Evolutionary conservation across 2,888 invertebrate genomes (phyloP), one percentile per base, ranked within the genome.

Genomic region (Cetonia aurata): DNA sequence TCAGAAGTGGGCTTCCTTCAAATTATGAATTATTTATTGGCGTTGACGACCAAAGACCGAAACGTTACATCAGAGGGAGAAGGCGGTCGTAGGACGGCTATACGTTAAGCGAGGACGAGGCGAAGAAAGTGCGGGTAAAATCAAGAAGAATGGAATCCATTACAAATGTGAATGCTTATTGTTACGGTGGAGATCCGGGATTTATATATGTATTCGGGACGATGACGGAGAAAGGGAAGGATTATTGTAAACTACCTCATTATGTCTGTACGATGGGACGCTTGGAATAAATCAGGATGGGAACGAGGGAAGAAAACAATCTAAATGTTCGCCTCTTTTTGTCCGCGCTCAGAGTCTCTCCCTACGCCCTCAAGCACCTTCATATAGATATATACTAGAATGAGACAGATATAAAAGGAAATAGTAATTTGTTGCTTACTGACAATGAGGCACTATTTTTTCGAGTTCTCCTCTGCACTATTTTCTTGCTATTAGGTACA

Each of bases 21-120:
- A 60, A 60, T 60, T 44, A 60, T 60, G 60, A 60, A 48, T 60
- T 60, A 60, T 60, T 60, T 60, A 60, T 60, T 42, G 60, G 44
- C n/a, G 44, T 60, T 60, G 44, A 46, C 60, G 19, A 60, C 60
- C 46, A 25, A 8, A 60, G 60, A 46, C 44, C 60, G n/a, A 41
- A 42, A 41, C 52, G 25, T 25, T 57, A 57, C 6, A 13, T 17
- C 15, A 57, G 25, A 9, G 46, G 6, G 46, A 46, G 44, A 44
- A 10, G 25, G 10, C 25, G n/a, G 10, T 37, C 37, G 10, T 10
- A 37, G 37, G 6, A 37, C 6, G 9, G 25, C 52, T 6, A 12
- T 6, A 19, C 19, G 52, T 25, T 19, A n/a, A 13, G 46, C 31
- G 12, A 31, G 46, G 60, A 48, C 44, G n/a, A 12, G 44, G 25